Percentiles rank a stretch among this genome's conserved stretches.
phyloP scores from a whole-genome alignment of 2,797 vertebrate genomes.

The Florisuga fusca region DNA sequence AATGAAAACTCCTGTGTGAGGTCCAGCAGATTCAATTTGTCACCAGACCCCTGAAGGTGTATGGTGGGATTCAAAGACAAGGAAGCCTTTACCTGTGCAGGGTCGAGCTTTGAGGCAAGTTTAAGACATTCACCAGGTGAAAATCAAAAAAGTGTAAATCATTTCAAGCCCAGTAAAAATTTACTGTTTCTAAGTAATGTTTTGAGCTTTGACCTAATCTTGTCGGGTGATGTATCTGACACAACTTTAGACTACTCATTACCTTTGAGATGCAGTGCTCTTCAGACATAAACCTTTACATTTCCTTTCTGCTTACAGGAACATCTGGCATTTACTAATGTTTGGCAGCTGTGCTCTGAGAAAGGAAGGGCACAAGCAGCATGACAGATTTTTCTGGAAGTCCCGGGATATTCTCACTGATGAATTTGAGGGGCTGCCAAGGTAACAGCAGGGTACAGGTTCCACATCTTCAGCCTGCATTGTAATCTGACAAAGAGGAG shows the following conservation, averaged over 20 bases:
- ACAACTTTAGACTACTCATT: background rate
- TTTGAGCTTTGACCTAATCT: background rate
- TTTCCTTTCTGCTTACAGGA: background rate
- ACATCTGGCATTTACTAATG: conserved; percentile 41
- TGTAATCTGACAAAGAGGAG: background rate
- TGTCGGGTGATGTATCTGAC: background rate
- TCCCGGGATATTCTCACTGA: conserved; percentile 16
- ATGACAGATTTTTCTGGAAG: conserved; percentile 38
- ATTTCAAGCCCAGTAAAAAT: background rate
- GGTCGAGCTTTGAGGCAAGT: background rate
- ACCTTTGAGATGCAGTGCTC: background rate
- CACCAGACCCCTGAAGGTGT: background rate
- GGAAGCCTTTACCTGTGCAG: background rate
- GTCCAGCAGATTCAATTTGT: background rate
- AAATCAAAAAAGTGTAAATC: background rate
- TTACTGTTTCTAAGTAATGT: background rate
- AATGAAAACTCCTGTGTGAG: background rate
- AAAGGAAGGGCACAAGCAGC: conserved; percentile 12
- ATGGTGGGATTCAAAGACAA: conserved; percentile 7
- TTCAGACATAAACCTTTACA: background rate
- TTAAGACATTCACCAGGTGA: background rate
- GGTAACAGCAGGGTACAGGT: conserved; percentile 38
- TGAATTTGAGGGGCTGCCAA: conserved; percentile 47
- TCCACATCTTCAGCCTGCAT: conserved; percentile 11
- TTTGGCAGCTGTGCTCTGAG: conserved; percentile 37